Evolutionary conservation across 2,113 vertebrate genomes (phyloP).

Genomic region (Salvelinus sp.): DNA sequence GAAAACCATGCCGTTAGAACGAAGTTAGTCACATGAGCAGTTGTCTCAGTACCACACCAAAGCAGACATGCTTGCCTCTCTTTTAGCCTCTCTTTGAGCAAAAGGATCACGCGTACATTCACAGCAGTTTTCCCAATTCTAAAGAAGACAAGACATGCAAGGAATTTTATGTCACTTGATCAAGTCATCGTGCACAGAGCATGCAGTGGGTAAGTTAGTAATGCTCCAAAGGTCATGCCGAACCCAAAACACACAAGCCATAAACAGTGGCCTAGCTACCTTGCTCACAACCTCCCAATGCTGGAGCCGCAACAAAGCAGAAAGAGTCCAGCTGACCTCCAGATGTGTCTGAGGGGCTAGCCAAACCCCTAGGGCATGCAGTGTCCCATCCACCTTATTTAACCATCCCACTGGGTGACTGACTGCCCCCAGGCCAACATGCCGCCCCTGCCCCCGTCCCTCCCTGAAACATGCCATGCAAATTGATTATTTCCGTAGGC

Average conservation of each 20-base stretch:
- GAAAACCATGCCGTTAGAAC: slow-evolving; percentile 67
- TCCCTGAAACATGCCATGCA: slow-evolving; percentile 56
- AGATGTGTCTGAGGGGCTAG: slow-evolving; percentile 14
- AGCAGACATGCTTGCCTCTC: slow-evolving; percentile 56
- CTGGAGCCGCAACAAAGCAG: not conserved
- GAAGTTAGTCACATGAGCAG: slow-evolving; percentile 32
- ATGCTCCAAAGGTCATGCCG: not conserved
- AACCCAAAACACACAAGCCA: not conserved
- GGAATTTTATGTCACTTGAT: slow-evolving; percentile 23
- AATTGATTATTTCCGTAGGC: slow-evolving; percentile 12
- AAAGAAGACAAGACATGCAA: slow-evolving; percentile 54
- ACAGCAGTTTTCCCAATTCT: slow-evolving; percentile 65
- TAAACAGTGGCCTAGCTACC: not conserved
- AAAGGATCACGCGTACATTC: slow-evolving; percentile 72
- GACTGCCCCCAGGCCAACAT: slow-evolving; percentile 22
- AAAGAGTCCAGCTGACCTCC: not conserved
- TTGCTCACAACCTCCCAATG: not conserved
- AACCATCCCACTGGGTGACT: slow-evolving; percentile 8
- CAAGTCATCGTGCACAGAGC: slow-evolving; percentile 30
- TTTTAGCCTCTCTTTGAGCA: slow-evolving; percentile 62
- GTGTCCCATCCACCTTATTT: slow-evolving; percentile 15
- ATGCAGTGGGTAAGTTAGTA: slow-evolving; percentile 47
- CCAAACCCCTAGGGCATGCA: slow-evolving; percentile 50
- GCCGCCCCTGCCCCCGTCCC: slow-evolving; percentile 41
- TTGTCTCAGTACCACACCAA: slow-evolving; percentile 45